These are phyloP conservation scores for Phyllopteryx taeniolatus DNA, from an alignment of 2,113 vertebrate species.

Conservation along the genomic window DNA sequence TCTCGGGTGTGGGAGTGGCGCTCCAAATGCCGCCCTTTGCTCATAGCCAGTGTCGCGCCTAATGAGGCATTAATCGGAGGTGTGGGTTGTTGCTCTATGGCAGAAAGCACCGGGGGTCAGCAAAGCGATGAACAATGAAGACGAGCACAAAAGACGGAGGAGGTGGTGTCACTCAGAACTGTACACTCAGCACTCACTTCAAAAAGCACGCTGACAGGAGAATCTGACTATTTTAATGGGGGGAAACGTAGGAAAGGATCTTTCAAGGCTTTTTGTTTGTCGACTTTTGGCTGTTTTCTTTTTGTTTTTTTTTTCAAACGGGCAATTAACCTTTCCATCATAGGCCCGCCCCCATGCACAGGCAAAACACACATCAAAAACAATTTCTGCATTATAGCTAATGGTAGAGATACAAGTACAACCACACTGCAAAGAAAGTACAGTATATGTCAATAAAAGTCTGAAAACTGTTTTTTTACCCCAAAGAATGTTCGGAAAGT, in stretches of 20 bases:
- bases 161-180: conserved; percentile 59
- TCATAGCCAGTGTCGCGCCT: conserved; percentile 58
- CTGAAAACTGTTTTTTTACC: not conserved
- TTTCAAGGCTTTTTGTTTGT: conserved; percentile 64
- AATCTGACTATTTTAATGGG: conserved; percentile 62
- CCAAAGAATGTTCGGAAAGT: not conserved
- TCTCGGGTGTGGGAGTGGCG: conserved; percentile 46
- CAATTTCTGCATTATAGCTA: not conserved
- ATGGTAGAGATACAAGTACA: not conserved
- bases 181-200: conserved; percentile 68
- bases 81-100: conserved; percentile 71
- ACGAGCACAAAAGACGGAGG: conserved; percentile 68
- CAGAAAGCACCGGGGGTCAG: conserved; percentile 63
- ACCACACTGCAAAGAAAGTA: not conserved
- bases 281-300: conserved; percentile 54
- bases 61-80: conserved; percentile 78
- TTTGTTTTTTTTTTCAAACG: conserved; percentile 50
- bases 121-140: conserved; percentile 63
- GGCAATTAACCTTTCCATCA: conserved; percentile 42
- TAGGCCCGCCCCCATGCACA: conserved; percentile 4
- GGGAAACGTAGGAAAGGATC: conserved; percentile 60
- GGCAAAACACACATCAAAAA: not conserved
- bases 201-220: conserved; percentile 63
- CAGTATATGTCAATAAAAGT: not conserved
- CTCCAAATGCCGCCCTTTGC: conserved; percentile 57